Conservation (phyloP, 2,797 vertebrate species). For the Notolabrus celidotus region DNA sequence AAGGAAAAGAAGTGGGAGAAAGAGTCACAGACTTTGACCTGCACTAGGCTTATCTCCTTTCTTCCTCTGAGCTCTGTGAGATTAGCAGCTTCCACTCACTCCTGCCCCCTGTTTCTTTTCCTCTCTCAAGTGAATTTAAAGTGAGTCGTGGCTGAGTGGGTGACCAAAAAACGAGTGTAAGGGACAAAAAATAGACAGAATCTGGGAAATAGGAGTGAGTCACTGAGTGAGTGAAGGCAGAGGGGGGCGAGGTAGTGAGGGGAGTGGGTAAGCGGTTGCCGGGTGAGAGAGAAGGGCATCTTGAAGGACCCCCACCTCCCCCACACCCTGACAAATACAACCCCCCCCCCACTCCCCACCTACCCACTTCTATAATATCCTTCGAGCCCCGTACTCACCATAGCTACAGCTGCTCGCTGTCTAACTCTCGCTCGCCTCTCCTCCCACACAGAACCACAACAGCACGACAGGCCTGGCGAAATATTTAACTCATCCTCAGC, state of each 20-base stretch:
- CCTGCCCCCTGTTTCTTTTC: conserved; percentile 4
- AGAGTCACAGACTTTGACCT: conserved; percentile 74
- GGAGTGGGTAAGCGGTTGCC: conserved; percentile 75
- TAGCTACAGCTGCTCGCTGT: conserved; percentile 80
- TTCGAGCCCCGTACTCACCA: conserved; percentile 80
- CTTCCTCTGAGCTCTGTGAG: conserved; percentile 2
- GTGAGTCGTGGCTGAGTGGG: conserved; percentile 69
- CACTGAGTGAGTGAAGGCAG: conserved; percentile 65
- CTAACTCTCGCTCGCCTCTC: conserved; percentile 73
- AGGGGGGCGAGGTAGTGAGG: conserved; percentile 34
- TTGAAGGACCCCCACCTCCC: conserved; percentile 78
- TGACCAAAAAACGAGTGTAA: conserved; percentile 47
- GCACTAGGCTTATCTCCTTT: conserved; percentile 65
- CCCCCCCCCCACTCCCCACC: too few species aligned
- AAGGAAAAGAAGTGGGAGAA: conserved; percentile 44
- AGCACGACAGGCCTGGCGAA: conserved; percentile 71
- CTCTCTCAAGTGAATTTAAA: conserved; percentile 32
- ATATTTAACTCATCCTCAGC: conserved; percentile 79
- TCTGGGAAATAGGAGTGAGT: conserved; percentile 72
- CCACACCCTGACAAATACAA: conserved; percentile 70
- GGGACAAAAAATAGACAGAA: conserved; percentile 48
- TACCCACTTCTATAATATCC: conserved; percentile 76
- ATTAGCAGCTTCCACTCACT: conserved; percentile 31
- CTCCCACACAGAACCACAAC: conserved; percentile 81
- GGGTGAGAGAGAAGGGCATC: conserved; percentile 86